A percentile compares a stretch with the other conserved stretches of the same genome.
Evolutionary conservation across 2,797 vertebrate genomes (phyloP).

Genomic region (Liparis tanakae): DNA sequence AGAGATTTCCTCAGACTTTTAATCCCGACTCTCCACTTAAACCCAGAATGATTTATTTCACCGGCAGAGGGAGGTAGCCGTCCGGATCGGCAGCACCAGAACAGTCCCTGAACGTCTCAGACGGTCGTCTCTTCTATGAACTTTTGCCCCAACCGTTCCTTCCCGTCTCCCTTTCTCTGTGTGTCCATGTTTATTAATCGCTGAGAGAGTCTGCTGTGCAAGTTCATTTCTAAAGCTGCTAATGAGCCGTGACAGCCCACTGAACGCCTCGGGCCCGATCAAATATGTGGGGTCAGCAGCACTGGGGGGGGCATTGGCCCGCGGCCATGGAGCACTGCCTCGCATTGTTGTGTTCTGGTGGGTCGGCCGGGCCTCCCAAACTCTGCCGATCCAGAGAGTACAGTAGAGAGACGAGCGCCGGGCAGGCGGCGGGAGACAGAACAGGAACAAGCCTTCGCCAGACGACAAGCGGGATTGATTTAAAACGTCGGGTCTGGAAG

Average conservation of each 20-base stretch:
- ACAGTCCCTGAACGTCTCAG: slow-evolving; percentile 23
- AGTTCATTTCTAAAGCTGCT: slow-evolving; percentile 74
- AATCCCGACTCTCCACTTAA: not conserved
- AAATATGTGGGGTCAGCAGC: slow-evolving; percentile 81
- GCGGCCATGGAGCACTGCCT: slow-evolving; percentile 60
- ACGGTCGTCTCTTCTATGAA: slow-evolving; percentile 46
- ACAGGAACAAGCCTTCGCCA: slow-evolving; percentile 28
- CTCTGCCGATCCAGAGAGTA: slow-evolving; percentile 54
- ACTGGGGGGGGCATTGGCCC: slow-evolving; percentile 49
- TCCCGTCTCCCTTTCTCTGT: slow-evolving; percentile 39
- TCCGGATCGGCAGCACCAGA: slow-evolving; percentile 5
- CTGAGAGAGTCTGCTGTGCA: slow-evolving; percentile 71
- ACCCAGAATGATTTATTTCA: not conserved
- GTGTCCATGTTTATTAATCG: slow-evolving; percentile 75
- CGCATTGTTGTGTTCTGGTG: slow-evolving; percentile 60
- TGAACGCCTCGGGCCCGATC: slow-evolving; percentile 75
- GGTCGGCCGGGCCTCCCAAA: slow-evolving; percentile 39
- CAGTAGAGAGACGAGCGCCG: slow-evolving; percentile 24
- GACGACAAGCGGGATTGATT: slow-evolving; percentile 29
- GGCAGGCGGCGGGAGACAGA: slow-evolving; percentile 38
- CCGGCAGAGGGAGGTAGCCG: not conserved
- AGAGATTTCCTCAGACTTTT: not conserved
- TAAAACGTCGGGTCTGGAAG: slow-evolving; percentile 18
- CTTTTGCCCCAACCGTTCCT: slow-evolving; percentile 41
- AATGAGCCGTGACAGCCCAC: slow-evolving; percentile 79